Evolutionary conservation across 1,140 invertebrate genomes (phyloP).

Genomic region (Doryteuthis pealeii): DNA sequence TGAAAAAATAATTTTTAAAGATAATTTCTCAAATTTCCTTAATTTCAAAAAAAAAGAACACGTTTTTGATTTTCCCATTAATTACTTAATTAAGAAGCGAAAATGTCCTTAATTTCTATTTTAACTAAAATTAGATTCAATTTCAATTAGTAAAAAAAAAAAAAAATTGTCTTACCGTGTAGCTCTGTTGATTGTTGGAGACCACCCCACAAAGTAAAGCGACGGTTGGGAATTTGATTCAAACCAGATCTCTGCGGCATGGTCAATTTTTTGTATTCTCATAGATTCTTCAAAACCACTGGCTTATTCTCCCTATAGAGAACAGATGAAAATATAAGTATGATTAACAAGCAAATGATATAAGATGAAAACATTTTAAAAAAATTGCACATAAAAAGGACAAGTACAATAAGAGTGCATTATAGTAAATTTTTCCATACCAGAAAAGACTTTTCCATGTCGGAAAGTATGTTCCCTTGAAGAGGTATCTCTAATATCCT

Average conservation of each 20-base stretch:
- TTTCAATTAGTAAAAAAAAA: neutral
- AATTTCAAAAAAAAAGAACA: too few relatives aligned
- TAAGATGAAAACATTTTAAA: neutral
- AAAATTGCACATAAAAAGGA: neutral
- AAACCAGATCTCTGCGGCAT: constrained; percentile 99
- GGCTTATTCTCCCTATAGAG: constrained; percentile 83
- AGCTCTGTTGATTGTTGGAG: constrained; percentile 98
- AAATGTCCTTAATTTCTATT: too few relatives aligned
- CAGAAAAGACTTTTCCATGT: constrained; percentile 99
- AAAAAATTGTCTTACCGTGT: constrained; percentile 68
- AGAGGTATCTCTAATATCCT: constrained; percentile 97
- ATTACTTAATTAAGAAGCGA: too few relatives aligned
- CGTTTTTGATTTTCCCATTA: too few relatives aligned
- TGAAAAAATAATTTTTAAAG: too few relatives aligned
- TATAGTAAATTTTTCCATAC: constrained; percentile 60
- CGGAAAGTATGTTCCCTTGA: constrained; percentile 99
- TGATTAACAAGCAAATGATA: neutral
- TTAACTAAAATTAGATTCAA: too few relatives aligned
- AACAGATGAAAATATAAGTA: neutral
- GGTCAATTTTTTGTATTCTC: constrained; percentile 99
- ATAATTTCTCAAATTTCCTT: too few relatives aligned
- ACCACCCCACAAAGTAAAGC: constrained; percentile 99
- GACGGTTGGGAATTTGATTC: constrained; percentile 99
- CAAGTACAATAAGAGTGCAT: neutral
- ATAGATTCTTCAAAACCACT: constrained; percentile 99